Evolutionary conservation across 2,888 invertebrate species (phyloP), one percentile per base, ranked within the genome.

Genomic region (Campaea margaritaria): DNA sequence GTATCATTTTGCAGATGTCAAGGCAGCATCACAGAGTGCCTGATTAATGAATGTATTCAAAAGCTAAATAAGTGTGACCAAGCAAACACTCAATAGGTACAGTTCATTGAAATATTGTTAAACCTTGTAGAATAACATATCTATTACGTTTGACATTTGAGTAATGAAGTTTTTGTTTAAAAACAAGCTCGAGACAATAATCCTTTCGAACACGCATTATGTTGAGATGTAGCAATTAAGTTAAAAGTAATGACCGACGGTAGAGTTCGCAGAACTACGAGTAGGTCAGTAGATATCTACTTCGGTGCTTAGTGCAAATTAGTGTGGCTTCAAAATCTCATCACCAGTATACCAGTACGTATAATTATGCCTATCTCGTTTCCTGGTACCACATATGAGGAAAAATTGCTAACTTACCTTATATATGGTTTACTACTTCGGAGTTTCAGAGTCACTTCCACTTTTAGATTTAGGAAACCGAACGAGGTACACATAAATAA

Each of bases 1-100:
- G 51, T 65, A 59, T 58, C 53, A 62, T 56, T 63, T 47, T 45
- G 57, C 52, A 68, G 65, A 64, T 64, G 63, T 62, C 65, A 65
- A 68, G 64, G 65, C 61, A 57, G 51, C 55, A 43, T 14, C 42
- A 34, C 41, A 49, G 58, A 21, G 53, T 44, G 42, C 28, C 58
- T 64, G 60, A 63, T 67, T 67, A 63, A 62, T 67, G 41, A 56
- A 46, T 27, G 34, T 52, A 57, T 64, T 61, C 55, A 61, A 52
- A 51, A 56, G 43, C 42, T 39, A 56, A 61, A 60, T 47, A 39
- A 56, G 38, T 61, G 51, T 61, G 55, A 61, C 60, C 46, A 39
- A 60, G 15, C 60, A 60, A 60, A 60, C 43, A 61, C 43, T 56
- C 45, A 39, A 34, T 49, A 15, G 44, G 44, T 44, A 59, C 31